Evolutionary conservation across 2,113 vertebrate genomes (phyloP).

Genomic region (Gobiocypris rarus): DNA sequence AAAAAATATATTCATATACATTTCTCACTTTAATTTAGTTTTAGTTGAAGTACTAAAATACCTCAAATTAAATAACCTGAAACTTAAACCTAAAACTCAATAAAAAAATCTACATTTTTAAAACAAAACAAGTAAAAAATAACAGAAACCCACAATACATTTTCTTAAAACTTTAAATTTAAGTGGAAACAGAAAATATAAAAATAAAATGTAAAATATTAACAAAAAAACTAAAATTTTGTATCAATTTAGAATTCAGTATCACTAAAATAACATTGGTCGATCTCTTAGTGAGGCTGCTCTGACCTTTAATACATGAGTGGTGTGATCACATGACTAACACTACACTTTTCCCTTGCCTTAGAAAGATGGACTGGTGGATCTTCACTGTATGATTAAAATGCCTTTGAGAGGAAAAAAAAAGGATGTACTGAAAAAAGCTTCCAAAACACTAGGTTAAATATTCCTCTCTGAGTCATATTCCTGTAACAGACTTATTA

Average conservation of each 20-base stretch:
- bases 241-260: background rate
- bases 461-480: background rate
- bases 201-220: background rate
- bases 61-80: no score
- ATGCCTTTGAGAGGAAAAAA: background rate
- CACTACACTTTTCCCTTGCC: background rate
- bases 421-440: slow-evolving; percentile 61
- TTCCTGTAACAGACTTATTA: slow-evolving; percentile 62
- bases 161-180: no score
- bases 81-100: no score
- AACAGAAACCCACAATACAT: no score
- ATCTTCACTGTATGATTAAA: background rate
- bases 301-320: background rate
- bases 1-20: no score
- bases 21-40: no score
- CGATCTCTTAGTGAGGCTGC: background rate
- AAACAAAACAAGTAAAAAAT: background rate
- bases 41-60: no score
- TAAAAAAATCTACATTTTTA: background rate
- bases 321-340: background rate
- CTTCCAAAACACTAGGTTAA: background rate
- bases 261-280: background rate
- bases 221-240: background rate
- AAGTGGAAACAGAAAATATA: background rate
- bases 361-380: background rate